phyloP scores from a whole-genome alignment of 2,797 vertebrate genomes.

The Sebastes ruberrimus region DNA sequence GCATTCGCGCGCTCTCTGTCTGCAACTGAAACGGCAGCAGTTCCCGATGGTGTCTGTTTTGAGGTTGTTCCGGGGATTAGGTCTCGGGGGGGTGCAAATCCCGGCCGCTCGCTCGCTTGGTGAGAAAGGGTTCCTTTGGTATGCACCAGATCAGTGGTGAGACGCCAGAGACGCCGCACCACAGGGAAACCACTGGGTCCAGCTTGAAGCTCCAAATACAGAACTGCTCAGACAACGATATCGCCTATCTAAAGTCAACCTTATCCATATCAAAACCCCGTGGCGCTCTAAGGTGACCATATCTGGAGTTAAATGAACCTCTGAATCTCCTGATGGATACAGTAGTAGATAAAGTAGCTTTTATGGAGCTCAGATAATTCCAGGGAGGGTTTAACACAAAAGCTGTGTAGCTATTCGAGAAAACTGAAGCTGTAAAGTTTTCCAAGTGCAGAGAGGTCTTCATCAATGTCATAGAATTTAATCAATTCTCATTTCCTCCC shows the following conservation, averaged over 20 bases:
- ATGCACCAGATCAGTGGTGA: constrained; percentile 80
- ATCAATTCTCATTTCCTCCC: constrained; percentile 72
- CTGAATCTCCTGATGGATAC: constrained; percentile 33
- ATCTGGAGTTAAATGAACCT: constrained; percentile 60
- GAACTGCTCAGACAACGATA: constrained; percentile 53
- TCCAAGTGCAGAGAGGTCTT: constrained; percentile 50
- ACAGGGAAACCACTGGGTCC: constrained; percentile 33
- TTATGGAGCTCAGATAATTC: constrained; percentile 47
- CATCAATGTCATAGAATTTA: constrained; percentile 69
- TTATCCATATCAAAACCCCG: constrained; percentile 46
- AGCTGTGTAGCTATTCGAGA: not conserved
- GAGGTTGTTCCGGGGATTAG: constrained; percentile 84
- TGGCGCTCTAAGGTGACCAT: constrained; percentile 48
- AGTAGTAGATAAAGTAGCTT: constrained; percentile 17
- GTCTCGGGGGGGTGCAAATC: constrained; percentile 81
- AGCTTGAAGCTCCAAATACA: constrained; percentile 29
- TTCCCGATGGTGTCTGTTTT: constrained; percentile 78
- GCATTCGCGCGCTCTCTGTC: constrained; percentile 17
- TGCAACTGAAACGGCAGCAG: constrained; percentile 66
- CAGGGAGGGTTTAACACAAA: constrained; percentile 27
- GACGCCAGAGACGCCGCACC: constrained; percentile 70
- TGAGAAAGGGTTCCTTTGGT: constrained; percentile 84
- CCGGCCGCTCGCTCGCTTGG: constrained; percentile 73
- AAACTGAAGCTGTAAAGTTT: constrained; percentile 61
- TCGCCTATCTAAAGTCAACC: constrained; percentile 65